These are phyloP conservation scores for Sebastes kiyomatsui DNA, from an alignment of 2,797 vertebrate genomes.

Conservation along the genomic window DNA sequence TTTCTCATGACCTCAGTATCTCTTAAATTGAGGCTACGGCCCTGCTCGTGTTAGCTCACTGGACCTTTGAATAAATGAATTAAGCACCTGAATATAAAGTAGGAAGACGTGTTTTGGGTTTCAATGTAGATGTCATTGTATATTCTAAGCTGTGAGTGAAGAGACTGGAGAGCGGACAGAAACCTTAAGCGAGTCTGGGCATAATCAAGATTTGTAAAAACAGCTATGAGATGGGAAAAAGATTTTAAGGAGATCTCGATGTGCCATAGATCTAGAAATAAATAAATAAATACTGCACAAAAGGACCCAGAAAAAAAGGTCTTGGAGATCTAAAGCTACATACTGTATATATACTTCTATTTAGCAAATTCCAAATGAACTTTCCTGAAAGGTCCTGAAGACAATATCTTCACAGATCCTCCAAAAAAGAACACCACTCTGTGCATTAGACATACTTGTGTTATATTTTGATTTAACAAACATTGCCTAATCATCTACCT, in stretches of 20 bases:
- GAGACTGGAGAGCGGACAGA: background rate
- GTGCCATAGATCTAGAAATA: background rate
- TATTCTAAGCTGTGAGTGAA: background rate
- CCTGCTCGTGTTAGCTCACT: background rate
- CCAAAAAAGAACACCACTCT: background rate
- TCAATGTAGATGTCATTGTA: background rate
- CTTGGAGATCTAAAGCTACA: background rate
- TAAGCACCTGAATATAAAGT: background rate
- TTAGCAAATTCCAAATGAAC: background rate
- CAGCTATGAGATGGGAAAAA: background rate
- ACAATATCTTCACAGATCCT: background rate
- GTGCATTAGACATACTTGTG: background rate
- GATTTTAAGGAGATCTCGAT: background rate
- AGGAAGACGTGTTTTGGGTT: background rate
- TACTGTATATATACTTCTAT: background rate
- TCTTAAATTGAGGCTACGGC: background rate
- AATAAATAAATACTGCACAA: background rate
- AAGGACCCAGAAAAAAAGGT: background rate
- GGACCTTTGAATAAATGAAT: background rate
- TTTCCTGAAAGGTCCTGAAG: background rate
- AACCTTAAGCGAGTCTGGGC: background rate
- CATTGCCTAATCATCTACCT: conserved; percentile 51
- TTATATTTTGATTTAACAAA: conserved; percentile 27
- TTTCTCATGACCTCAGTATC: background rate
- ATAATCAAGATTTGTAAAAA: background rate